Evolutionary conservation across 92 coral and sea anemone genomes (phyloP).

Genomic region (Ricordea florida): DNA sequence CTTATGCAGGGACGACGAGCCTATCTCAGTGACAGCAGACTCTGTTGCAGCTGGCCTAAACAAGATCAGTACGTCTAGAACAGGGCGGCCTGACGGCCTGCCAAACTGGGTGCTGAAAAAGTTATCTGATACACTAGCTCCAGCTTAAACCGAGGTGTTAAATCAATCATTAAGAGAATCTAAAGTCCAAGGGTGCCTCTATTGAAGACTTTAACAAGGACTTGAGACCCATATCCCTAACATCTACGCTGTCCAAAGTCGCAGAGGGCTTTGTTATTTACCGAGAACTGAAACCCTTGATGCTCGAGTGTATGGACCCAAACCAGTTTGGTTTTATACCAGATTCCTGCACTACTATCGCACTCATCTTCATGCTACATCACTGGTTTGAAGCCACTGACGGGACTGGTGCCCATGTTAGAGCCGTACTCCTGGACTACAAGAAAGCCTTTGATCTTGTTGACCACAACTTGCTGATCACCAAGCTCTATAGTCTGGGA

Average conservation of each 20-base stretch:
- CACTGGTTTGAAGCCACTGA: conserved; percentile 19
- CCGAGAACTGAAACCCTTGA: conserved; percentile 30
- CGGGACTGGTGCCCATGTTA: conserved; percentile 15
- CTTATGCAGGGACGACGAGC: conserved; percentile 11
- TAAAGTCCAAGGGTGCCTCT: conserved; percentile 11
- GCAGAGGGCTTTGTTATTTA: conserved; percentile 25
- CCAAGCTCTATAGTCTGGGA: conserved; percentile 23
- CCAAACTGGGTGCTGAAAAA: conserved; percentile 24
- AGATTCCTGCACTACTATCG: conserved; percentile 6
- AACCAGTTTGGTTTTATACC: not conserved
- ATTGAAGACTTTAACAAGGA: conserved; percentile 31
- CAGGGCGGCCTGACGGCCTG: conserved; percentile 6
- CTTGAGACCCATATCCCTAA: conserved; percentile 18
- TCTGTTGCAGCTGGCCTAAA: not conserved
- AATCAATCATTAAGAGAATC: conserved; percentile 11
- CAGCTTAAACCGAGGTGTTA: conserved; percentile 28
- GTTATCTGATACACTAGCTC: conserved; percentile 28
- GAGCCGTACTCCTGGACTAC: conserved; percentile 5
- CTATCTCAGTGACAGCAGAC: conserved; percentile 5
- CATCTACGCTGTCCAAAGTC: conserved; percentile 23
- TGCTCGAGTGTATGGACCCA: conserved; percentile 18
- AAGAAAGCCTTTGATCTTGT: conserved; percentile 42
- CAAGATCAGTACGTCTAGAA: conserved; percentile 22
- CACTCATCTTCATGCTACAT: conserved; percentile 25
- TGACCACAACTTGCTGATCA: conserved; percentile 4